Evolutionary conservation across 2,113 vertebrate species (phyloP), one percentile per base, ranked within the genome.

Genomic region (Poeciliopsis prolifica): DNA sequence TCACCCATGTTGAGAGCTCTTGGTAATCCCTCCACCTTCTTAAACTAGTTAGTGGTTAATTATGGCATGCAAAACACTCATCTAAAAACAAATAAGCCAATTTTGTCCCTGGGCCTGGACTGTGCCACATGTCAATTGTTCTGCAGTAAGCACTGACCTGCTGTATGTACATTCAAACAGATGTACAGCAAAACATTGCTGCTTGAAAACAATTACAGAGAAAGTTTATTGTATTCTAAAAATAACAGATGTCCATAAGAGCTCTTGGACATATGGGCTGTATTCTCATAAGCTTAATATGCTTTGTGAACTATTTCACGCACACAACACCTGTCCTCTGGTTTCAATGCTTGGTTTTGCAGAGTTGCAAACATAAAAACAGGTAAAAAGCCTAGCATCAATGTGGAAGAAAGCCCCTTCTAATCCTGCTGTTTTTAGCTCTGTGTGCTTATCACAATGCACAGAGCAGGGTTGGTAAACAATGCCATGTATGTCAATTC

Each of bases 381-480:
- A 90, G 78, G 74, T 82, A 76, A 90, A 82, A 68, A 24, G 75
- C 61, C 75, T 54, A 0, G 12, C 68, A 68, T 74, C 71, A 37
- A 75, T 31, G 65, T 74, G 68, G 66, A 63, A 64, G 75, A 73
- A 68, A 87, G 77, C 61, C 66, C 67, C 62, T 78, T 84, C 70
- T 87, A 88, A 86, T 89, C 74, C 84, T 73, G 71, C 75, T 73
- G 83, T 84, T 89, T 88, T 89, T 89, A 84, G 79, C 82, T 67
- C 73, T 75, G 64, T 73, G 65, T 12, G 70, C 80, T 88, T 91
- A 88, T 92, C 85, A 14, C 77, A 71, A 86, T 77, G 74, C 85
- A 77, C 85, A 88, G 83, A 89, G 78, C 30, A 0, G 60, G 60
- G 70, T 10, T 77, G 90, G 83, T 75, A 89, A 90, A 91, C 83